A percentile compares a stretch with the other conserved stretches of the same genome.
phyloP scores from a whole-genome alignment of 2,797 vertebrate species.

The Rhadinocentrus ornatus region DNA sequence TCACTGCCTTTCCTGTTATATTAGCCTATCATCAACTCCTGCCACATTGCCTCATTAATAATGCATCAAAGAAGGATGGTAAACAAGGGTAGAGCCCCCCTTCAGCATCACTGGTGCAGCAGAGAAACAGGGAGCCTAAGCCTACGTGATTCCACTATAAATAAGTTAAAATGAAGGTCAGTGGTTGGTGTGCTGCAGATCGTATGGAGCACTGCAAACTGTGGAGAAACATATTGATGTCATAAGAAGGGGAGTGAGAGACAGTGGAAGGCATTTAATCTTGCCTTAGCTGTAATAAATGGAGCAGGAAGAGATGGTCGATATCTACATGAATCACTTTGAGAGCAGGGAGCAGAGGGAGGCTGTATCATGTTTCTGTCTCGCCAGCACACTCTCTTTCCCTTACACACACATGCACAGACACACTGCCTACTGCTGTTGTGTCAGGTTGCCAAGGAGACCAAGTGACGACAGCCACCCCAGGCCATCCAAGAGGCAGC shows the following conservation, averaged over 20 bases:
- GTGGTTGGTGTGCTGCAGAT: constrained; percentile 47
- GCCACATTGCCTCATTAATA: constrained; percentile 61
- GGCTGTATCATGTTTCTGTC: constrained; percentile 69
- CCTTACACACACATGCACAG: constrained; percentile 24
- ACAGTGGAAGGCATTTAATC: constrained; percentile 63
- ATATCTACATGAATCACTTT: constrained; percentile 68
- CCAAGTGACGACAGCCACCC: constrained; percentile 67
- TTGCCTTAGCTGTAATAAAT: constrained; percentile 51
- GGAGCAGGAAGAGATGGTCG: constrained; percentile 61
- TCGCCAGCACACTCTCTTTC: constrained; percentile 40
- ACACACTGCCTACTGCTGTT: constrained; percentile 62
- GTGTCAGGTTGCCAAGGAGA: constrained; percentile 70
- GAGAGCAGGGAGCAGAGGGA: constrained; percentile 45
- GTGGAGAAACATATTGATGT: constrained; percentile 55
- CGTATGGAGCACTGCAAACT: constrained; percentile 8
- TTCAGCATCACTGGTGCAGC: constrained; percentile 53
- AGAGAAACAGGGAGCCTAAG: constrained; percentile 41
- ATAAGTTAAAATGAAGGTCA: constrained; percentile 79
- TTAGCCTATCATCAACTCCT: constrained; percentile 32
- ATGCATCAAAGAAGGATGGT: constrained; percentile 60
- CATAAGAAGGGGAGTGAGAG: constrained; percentile 17
- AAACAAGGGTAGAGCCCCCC: constrained; percentile 66
- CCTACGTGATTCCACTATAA: constrained; percentile 76
- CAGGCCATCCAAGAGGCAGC: constrained; percentile 19
- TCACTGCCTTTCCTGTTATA: constrained; percentile 21